Percentiles rank a stretch among this genome's conserved stretches.
Evolutionary conservation across 2,888 invertebrate species (phyloP).

Genomic region (Rugalucina vietnamica): DNA sequence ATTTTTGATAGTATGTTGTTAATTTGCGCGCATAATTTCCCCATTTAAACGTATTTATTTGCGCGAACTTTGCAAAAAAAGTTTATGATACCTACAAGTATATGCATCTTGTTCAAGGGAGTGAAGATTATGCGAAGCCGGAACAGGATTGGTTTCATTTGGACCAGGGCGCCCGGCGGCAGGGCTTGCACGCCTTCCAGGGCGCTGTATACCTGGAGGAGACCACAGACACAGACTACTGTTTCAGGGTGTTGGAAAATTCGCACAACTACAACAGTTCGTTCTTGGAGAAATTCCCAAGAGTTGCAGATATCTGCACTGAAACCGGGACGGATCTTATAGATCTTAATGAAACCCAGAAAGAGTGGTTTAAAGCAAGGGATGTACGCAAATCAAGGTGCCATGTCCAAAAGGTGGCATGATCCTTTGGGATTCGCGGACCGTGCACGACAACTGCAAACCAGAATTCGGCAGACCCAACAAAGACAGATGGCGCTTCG

Average conservation of each 20-base stretch:
- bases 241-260: conserved; percentile 53
- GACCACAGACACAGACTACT: conserved; percentile 54
- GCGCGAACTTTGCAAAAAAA: too few relatives aligned
- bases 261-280: conserved; percentile 57
- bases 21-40: too few relatives aligned
- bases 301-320: conserved; percentile 17
- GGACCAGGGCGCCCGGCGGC: conserved; percentile 56
- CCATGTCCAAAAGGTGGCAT: conserved; percentile 68
- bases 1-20: too few relatives aligned
- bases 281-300: conserved; percentile 45
- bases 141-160: conserved; percentile 42
- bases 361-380: conserved; percentile 27
- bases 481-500: conserved; percentile 63
- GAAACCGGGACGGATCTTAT: conserved; percentile 37
- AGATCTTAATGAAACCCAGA: conserved; percentile 42
- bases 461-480: conserved; percentile 52
- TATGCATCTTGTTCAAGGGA: too few relatives aligned
- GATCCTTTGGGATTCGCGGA: conserved; percentile 70
- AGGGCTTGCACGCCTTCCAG: conserved; percentile 67
- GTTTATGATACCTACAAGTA: too few relatives aligned
- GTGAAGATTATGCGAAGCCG: neutral
- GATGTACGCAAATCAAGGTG: conserved; percentile 29
- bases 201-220: conserved; percentile 68
- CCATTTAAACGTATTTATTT: too few relatives aligned
- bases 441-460: conserved; percentile 65